These are phyloP conservation scores for Dendroctonus valens DNA, from an alignment of 1,140 invertebrate genomes.

Conservation along the genomic window DNA sequence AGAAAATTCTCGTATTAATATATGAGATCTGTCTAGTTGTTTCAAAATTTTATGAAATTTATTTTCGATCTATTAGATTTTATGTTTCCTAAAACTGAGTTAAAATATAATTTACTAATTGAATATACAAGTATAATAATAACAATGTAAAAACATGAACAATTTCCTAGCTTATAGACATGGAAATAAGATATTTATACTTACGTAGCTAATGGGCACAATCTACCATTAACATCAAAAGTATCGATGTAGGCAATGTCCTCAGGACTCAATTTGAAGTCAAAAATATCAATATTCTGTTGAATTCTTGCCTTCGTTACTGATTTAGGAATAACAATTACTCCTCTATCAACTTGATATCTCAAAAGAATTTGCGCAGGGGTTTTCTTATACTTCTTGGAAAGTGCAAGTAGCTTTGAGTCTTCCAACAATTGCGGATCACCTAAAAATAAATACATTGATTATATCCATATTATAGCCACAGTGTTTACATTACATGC, in stretches of 20 bases:
- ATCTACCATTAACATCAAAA: constrained; percentile 48
- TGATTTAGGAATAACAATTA: constrained; percentile 59
- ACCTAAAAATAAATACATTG: constrained; percentile 40
- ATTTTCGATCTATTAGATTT: too few species aligned
- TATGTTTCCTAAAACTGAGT: constrained; percentile 3
- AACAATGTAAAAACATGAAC: too few species aligned
- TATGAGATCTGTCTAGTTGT: too few species aligned
- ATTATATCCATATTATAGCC: background rate
- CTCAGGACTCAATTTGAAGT: constrained; percentile 63
- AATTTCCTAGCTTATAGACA: background rate
- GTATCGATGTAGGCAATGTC: constrained; percentile 55
- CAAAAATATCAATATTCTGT: constrained; percentile 71
- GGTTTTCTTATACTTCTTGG: constrained; percentile 66
- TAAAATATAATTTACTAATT: constrained; percentile 19
- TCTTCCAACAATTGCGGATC: constrained; percentile 66
- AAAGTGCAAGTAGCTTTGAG: constrained; percentile 61
- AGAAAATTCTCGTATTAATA: too few species aligned
- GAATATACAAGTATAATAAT: too few species aligned
- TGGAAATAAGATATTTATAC: constrained; percentile 6
- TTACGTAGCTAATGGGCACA: constrained; percentile 41
- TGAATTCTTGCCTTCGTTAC: constrained; percentile 66
- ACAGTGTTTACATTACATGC: background rate
- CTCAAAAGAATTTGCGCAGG: constrained; percentile 69
- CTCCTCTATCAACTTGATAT: constrained; percentile 57
- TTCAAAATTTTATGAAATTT: too few species aligned